Base-by-base conservation (phyloP, 2,888 invertebrate genomes). In the Orthonevra nobilis region DNA sequence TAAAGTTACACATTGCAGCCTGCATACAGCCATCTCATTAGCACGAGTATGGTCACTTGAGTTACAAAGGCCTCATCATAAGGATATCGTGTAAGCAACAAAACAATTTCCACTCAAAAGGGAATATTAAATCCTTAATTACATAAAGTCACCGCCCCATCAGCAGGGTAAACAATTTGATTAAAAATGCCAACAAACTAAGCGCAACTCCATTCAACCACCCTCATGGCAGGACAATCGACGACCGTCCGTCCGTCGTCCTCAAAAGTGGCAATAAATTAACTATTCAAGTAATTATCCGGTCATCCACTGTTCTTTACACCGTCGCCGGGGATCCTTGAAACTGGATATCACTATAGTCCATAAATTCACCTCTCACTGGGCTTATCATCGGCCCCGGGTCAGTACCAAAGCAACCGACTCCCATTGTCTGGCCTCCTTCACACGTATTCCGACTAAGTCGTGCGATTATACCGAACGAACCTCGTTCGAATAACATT, bases 221-320 rank as follows among this genome's bases (percentile, higher is more conserved):
- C 15, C 12, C 28, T 7, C 23, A 23, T 23, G 23, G n/a, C 5
- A 23, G 7, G 3, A 12, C 20, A 28, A 12, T 12, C 46, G 23
- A 36, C 38, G 7, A 4, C 23, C n/a, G n/a, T n/a, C n/a, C n/a
- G n/a, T n/a, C n/a, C n/a, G n/a, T 30, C 28, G 20, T 6, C 52
- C 19, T 10, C 68, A 56, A 20, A 20, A 20, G 38, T 26, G 20
- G n/a, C 20, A 19, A 61, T 52, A 54, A 61, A 70, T 70, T 70
- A 70, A 54, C 40, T 52, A 60, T 52, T 70, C 61, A 70, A 70
- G 61, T 70, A 61, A 70, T 70, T 61, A 61, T 60, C 52, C 52
- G 44, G 61, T 61, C 52, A 36, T 46, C 61, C 61, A 44, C 34
- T 52, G 28, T 10, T 32, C 26, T 42, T 50, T n/a, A 9, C 34